Conservation (phyloP, 1,140 invertebrate genomes). For the Eumaeus atala region DNA sequence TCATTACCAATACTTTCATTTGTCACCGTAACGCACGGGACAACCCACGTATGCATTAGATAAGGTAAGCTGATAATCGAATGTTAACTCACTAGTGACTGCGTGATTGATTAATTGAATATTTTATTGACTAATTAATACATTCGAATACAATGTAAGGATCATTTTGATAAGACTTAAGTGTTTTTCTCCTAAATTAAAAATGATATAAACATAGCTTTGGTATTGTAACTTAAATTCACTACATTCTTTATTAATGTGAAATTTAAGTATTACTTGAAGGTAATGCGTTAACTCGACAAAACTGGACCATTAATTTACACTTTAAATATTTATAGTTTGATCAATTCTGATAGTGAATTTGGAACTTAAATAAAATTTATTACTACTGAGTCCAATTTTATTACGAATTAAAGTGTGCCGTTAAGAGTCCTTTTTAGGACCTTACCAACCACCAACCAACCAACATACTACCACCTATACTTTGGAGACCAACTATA, state of each 20-base stretch:
- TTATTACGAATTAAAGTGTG: too few species aligned
- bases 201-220: not conserved
- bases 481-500: too few species aligned
- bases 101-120: conserved; percentile 46
- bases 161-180: too few species aligned
- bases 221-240: too few species aligned
- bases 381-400: too few species aligned
- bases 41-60: conserved; percentile 41
- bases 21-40: conserved; percentile 17
- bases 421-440: too few species aligned
- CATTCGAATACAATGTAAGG: too few species aligned
- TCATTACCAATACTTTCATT: too few species aligned
- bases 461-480: too few species aligned
- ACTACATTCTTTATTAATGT: too few species aligned
- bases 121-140: conserved; percentile 37
- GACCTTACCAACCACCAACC: too few species aligned
- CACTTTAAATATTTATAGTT: not conserved
- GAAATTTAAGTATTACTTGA: not conserved
- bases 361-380: not conserved
- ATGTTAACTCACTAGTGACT: conserved; percentile 46
- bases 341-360: not conserved
- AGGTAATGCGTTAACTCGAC: not conserved
- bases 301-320: conserved; percentile 1
- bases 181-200: not conserved
- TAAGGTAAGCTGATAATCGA: conserved; percentile 32